Conservation (phyloP, 2,797 vertebrate genomes). For the Micropoecilia bifurca region DNA sequence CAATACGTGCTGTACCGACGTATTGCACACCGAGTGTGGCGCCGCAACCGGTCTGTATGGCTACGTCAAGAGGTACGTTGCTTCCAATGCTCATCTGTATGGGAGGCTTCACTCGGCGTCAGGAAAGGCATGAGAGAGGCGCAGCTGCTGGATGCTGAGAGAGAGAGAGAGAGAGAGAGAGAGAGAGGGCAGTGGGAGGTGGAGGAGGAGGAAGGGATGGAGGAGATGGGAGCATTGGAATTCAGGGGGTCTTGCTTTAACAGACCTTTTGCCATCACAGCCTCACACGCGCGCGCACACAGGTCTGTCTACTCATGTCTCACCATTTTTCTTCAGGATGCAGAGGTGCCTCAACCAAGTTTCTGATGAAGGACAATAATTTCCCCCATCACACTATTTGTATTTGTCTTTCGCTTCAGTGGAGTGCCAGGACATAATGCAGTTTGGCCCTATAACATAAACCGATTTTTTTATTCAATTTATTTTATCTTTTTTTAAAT, state of each 20-base stretch:
- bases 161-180: conserved; percentile 28
- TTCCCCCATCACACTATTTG: not conserved
- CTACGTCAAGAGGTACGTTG: conserved; percentile 90
- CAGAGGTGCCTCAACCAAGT: conserved; percentile 7
- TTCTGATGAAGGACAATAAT: not conserved
- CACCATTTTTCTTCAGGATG: conserved; percentile 35
- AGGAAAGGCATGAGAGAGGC: conserved; percentile 76
- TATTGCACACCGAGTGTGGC: conserved; percentile 76
- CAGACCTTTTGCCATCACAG: conserved; percentile 66
- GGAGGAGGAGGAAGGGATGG: conserved; percentile 24
- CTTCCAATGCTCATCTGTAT: conserved; percentile 84
- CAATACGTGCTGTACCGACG: conserved; percentile 84
- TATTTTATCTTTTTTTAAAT: not conserved
- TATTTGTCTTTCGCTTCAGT: not conserved
- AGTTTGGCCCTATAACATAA: not conserved
- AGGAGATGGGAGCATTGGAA: conserved; percentile 52
- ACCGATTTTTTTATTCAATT: not conserved
- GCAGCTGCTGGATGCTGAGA: conserved; percentile 71
- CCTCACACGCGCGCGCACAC: conserved; percentile 23
- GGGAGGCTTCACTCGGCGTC: conserved; percentile 76
- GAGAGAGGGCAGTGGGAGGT: conserved; percentile 64
- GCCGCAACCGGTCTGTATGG: conserved; percentile 83
- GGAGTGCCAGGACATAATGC: not conserved
- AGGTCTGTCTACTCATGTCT: conserved; percentile 52
- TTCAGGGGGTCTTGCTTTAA: conserved; percentile 61